Evolutionary conservation across 2,113 vertebrate species (phyloP).

Genomic region (Fregata magnificens): DNA sequence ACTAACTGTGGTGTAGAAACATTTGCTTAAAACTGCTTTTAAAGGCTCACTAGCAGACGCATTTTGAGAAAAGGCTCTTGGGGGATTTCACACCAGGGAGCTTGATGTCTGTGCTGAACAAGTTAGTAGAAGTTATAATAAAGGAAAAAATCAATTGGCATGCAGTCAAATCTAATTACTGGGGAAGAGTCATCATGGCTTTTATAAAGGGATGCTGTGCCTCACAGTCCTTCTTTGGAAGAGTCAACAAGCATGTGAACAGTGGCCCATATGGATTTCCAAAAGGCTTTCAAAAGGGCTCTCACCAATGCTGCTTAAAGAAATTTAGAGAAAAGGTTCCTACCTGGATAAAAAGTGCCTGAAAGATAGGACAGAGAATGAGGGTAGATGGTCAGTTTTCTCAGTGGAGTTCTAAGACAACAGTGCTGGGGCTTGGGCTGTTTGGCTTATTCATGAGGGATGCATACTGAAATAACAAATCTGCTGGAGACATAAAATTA

Average conservation of each 20-base stretch:
- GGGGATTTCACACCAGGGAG: neutral
- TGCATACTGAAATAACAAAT: conserved; percentile 18
- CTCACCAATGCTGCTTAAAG: neutral
- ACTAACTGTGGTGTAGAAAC: neutral
- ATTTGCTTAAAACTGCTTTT: neutral
- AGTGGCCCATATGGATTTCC: neutral
- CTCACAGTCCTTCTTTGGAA: neutral
- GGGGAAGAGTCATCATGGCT: neutral
- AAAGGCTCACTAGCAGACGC: neutral
- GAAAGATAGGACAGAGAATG: neutral
- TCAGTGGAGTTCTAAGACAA: neutral
- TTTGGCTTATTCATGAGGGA: conserved; percentile 6
- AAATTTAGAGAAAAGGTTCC: neutral
- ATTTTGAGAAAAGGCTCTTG: neutral
- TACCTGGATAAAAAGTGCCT: neutral
- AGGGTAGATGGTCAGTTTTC: neutral
- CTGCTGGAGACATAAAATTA: neutral
- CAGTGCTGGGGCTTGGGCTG: neutral
- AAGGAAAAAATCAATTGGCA: neutral
- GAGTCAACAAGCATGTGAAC: neutral
- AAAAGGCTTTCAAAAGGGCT: neutral
- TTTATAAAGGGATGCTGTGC: neutral
- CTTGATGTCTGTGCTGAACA: neutral
- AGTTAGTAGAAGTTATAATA: neutral
- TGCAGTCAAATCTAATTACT: neutral